Conservation (phyloP, 2,797 vertebrate genomes). For the Arremon aurantiirostris region DNA sequence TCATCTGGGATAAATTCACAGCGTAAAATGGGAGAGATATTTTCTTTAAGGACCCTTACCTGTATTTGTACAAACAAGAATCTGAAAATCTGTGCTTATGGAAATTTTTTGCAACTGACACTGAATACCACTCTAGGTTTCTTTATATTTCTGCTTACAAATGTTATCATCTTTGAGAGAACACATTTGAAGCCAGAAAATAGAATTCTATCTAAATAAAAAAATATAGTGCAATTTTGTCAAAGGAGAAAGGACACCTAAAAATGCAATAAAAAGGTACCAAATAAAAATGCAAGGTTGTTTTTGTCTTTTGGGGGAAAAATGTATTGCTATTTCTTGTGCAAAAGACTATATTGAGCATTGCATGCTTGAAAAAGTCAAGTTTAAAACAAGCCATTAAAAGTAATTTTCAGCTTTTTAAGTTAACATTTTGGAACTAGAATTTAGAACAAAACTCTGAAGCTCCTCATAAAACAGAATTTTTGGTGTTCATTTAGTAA, state of each 20-base stretch:
- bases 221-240: background rate
- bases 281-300: background rate
- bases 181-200: background rate
- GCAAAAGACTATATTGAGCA: background rate
- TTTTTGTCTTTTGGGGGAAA: background rate
- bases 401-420: background rate
- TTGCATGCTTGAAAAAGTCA: background rate
- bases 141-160: background rate
- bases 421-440: background rate
- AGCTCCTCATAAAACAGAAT: background rate
- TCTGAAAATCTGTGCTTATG: background rate
- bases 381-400: background rate
- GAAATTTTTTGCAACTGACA: background rate
- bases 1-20: background rate
- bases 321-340: background rate
- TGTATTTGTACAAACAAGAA: background rate
- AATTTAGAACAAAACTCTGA: background rate
- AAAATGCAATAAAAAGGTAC: background rate
- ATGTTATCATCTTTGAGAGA: background rate
- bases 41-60: background rate
- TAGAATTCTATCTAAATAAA: background rate
- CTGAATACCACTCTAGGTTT: background rate
- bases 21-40: accelerated
- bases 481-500: background rate
- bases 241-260: background rate